Base-by-base conservation (phyloP, 2,888 invertebrate genomes). In the Trichogramma evanescens region DNA sequence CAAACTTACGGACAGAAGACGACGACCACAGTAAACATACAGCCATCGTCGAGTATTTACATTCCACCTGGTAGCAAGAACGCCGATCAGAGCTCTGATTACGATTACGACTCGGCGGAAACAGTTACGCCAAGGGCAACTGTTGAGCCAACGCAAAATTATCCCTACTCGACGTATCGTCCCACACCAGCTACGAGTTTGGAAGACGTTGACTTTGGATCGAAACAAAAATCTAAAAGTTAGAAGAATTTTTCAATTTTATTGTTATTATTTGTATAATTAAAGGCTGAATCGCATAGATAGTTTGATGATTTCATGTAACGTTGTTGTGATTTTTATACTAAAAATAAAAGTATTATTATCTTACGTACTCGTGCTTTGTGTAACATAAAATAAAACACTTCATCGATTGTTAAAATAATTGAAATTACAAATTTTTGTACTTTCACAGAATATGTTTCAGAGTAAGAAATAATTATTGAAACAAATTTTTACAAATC, bases 151-250 rank as follows among this genome's bases (percentile, higher is more conserved):
- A 67, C 73, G 1, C 69, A 66, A 48, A 69, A 55, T 58, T 75
- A 74, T 65, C 72, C 69, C 5, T 74, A 74, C 48, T 67, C 71
- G 3, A 70, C 67, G 45, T 72, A 70, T 58, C 66, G 70, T 41
- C 69, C 73, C 2, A 65, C 68, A 1, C 70, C 56, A 41, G 71
- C 70, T 43, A 70, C 67, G 8, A 68, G 59, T 43, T 50, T 70
- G 4, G 70, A 73, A 2, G 69, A 72, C 38, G 68, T 67, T 0
- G 71, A 70, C 41, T 74, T 71, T 38, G 69, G 71, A 1, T 62
- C 57, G 4, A 74, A 75, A 54, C 66, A 67, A 45, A 69, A 68
- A 9, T 67, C 59, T 48, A 70, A 72, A 26, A 66, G 58, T 58
- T 64, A 64, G 26, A 39, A 10, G 39, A 10, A 54, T 40, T 48